Evolutionary conservation across 2,888 invertebrate species (phyloP).

Genomic region (Agrilus mali): DNA sequence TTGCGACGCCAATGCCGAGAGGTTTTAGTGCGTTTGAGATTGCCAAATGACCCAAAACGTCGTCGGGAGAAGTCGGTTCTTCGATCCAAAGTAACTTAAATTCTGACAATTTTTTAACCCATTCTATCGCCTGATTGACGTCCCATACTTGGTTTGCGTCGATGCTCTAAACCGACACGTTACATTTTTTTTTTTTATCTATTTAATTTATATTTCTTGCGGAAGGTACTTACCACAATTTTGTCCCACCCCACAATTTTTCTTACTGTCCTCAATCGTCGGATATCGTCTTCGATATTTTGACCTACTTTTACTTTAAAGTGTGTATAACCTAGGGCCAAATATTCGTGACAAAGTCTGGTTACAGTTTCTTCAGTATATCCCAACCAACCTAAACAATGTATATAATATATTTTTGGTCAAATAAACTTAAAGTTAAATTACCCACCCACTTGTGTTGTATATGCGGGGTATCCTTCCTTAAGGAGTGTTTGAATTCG

Average conservation of each 20-base stretch:
- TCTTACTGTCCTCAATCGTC: slow-evolving; percentile 59
- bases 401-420: slow-evolving; percentile 6
- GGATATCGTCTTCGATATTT: slow-evolving; percentile 61
- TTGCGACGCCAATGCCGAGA: slow-evolving; percentile 72
- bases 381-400: slow-evolving; percentile 66
- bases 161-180: slow-evolving; percentile 49
- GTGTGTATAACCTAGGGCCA: slow-evolving; percentile 61
- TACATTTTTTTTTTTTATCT: not conserved
- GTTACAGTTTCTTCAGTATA: slow-evolving; percentile 66
- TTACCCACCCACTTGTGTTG: slow-evolving; percentile 64
- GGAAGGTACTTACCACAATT: slow-evolving; percentile 43
- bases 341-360: slow-evolving; percentile 55
- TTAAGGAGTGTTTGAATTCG: slow-evolving; percentile 49
- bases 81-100: slow-evolving; percentile 80
- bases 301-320: slow-evolving; percentile 89
- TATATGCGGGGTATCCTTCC: slow-evolving; percentile 76
- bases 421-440: not conserved
- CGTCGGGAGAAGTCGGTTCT: slow-evolving; percentile 88
- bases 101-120: slow-evolving; percentile 66
- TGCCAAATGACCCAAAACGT: slow-evolving; percentile 71
- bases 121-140: slow-evolving; percentile 69
- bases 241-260: slow-evolving; percentile 64
- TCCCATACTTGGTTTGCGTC: slow-evolving; percentile 88
- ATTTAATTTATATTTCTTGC: not conserved
- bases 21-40: slow-evolving; percentile 64